Evolutionary conservation across 1,140 invertebrate genomes (phyloP), one percentile per base, ranked within the genome.

Genomic region (Hestina assimilis): DNA sequence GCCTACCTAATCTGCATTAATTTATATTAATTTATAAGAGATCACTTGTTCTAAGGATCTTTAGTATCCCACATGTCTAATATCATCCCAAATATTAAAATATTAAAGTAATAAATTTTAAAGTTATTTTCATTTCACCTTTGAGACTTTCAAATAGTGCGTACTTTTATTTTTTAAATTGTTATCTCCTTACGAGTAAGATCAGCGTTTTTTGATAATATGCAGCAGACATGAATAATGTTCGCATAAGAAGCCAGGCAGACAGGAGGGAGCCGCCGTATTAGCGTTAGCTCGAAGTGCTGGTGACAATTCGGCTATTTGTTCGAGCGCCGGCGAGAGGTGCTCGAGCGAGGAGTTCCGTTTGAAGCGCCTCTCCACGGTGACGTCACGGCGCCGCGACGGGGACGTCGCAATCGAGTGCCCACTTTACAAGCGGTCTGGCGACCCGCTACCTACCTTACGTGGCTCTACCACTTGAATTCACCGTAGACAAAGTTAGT

Each of bases 291-390:
- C 12, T 21, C 6, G 29, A 33, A 35, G 29, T 41, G 24, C n/a
- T 11, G 6, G 21, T 43, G 29, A 35, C 52, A 35, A 26, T 45
- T 54, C 19, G 14, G 41, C 20, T 35, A 45, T 45, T 35, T 29
- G 28, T 35, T 23, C 41, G 28, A 42, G 28, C 12, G 33, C 15
- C 20, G 40, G 40, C 11, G 33, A 51, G 45, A 29, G 28, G 48
- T 40, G 26, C 48, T 53, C 7, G n/a, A 11, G 21, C 40, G 21
- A 42, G 21, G 28, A 23, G 41, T 43, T 19, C 33, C 4, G 45
- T 8, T 51, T 29, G 51, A 53, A 56, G 47, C 14, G 31, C 41
- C 21, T n/a, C 40, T 33, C 26, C 33, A 23, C n/a, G 19, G 19
- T 43, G 51, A 40, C 29, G 31, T 35, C 48, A 12, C 41, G 12